phyloP scores from a whole-genome alignment of 2,113 vertebrate genomes.

The Sakesphorus luctuosus region DNA sequence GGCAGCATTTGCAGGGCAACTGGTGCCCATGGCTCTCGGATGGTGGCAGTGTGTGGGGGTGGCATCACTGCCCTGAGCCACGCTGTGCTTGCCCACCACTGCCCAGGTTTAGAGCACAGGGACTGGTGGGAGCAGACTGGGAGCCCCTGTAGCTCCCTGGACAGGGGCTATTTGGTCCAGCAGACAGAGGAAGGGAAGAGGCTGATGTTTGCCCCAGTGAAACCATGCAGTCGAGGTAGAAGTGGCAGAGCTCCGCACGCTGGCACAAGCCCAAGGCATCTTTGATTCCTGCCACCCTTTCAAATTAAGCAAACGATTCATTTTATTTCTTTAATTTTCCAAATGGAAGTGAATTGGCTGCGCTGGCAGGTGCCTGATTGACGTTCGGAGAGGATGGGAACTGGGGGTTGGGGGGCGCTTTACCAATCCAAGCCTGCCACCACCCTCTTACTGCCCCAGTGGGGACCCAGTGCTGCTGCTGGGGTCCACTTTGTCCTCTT shows the following conservation, averaged over 20 bases:
- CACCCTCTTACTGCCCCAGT: rapidly evolving
- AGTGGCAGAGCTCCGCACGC: background rate
- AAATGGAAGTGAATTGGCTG: conserved; percentile 67
- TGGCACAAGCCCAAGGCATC: conserved; percentile 24
- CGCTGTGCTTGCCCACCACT: background rate
- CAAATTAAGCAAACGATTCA: conserved; percentile 68
- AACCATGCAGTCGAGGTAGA: background rate
- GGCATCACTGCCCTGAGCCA: background rate
- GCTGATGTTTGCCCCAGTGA: background rate
- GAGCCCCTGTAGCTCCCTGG: background rate
- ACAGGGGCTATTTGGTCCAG: background rate
- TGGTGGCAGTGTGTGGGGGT: background rate
- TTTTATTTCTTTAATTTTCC: conserved; percentile 73
- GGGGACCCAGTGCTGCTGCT: background rate
- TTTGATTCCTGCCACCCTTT: conserved; percentile 67
- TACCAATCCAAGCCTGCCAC: background rate
- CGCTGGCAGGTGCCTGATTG: conserved; percentile 44
- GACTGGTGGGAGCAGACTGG: background rate
- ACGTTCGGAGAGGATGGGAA: background rate
- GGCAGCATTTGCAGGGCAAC: background rate
- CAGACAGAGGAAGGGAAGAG: background rate
- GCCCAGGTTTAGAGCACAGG: background rate
- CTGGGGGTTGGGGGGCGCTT: background rate
- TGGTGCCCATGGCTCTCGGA: rapidly evolving
- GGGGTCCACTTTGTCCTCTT: background rate